Conservation (phyloP, 2,797 vertebrate species). For the Semaprochilodus insignis region DNA sequence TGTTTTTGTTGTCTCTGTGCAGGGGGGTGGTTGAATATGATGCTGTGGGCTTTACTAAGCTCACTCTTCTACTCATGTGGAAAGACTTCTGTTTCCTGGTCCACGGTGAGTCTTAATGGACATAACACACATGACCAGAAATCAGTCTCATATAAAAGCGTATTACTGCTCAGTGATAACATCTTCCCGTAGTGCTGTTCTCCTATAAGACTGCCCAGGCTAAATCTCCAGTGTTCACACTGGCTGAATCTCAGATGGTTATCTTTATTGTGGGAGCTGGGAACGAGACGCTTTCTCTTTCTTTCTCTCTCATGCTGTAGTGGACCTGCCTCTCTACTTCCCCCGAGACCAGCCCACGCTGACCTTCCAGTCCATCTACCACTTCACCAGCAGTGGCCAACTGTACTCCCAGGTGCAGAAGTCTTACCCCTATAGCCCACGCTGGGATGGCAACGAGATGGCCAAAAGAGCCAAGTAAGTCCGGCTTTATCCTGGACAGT, state of each 20-base stretch:
- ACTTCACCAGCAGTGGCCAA: slow-evolving; percentile 97
- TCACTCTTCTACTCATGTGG: slow-evolving; percentile 96
- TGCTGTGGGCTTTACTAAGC: slow-evolving; percentile 97
- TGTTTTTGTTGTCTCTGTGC: slow-evolving; percentile 36
- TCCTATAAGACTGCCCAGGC: neutral
- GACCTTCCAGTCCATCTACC: slow-evolving; percentile 97
- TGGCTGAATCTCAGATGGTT: neutral
- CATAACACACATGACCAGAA: neutral
- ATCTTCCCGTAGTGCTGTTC: neutral
- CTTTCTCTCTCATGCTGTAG: slow-evolving; percentile 67
- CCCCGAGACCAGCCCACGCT: slow-evolving; percentile 96
- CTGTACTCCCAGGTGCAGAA: slow-evolving; percentile 97
- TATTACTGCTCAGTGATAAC: neutral
- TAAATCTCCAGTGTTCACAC: neutral
- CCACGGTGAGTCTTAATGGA: slow-evolving; percentile 83
- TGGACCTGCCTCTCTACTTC: slow-evolving; percentile 96
- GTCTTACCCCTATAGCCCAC: slow-evolving; percentile 97
- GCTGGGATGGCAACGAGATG: slow-evolving; percentile 99
- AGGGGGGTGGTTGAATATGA: slow-evolving; percentile 98
- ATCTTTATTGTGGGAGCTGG: neutral
- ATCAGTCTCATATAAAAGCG: neutral
- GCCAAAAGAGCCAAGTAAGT: slow-evolving; percentile 99
- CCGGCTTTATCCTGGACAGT: neutral
- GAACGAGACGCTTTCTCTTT: slow-evolving; percentile 5
- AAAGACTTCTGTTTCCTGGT: slow-evolving; percentile 98